Evolutionary conservation across 1,140 invertebrate species (phyloP), one percentile per base, ranked within the genome.

Genomic region (Dendroctonus valens): DNA sequence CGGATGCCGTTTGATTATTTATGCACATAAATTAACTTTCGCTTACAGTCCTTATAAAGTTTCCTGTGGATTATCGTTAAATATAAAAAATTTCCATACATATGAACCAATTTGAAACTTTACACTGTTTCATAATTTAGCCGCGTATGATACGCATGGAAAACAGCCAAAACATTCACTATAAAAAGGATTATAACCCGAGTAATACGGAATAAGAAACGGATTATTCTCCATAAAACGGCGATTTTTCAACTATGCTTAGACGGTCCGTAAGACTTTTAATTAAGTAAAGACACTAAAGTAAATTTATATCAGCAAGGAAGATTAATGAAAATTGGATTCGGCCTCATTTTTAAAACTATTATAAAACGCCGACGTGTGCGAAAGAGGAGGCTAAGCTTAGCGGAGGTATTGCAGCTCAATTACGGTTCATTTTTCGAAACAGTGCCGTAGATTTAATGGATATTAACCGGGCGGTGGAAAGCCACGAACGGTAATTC

Each of bases 281-380:
- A 67, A 67, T 67, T 67, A 67, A 67, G 65, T 67, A 61, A 67
- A 67, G 65, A 67, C 58, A 54, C 55, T 60, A 57, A 65, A 65
- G 57, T 54, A 58, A 57, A 53, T 67, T 67, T 67, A 67, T 67
- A 67, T 61, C 65, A 59, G 15, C 58, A 8, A 40, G 42, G 37
- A 67, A 54, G 65, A 67, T 67, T 67, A 67, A 67, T 67, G 65
- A 52, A 67, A 67, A 67, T 67, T 67, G 65, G 58, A 60, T 67
- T 67, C 65, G 15, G 39, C 40, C 50, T 50, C 65, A 61, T 67
- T 67, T 67, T 67, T 60, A 61, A 60, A 67, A 67, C 65, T 67
- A 67, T 67, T 67, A 67, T 67, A 60, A 67, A 60, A 60, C 50
- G 58, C 57, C 50, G 57, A 65, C 65, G 65, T 61, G 65, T 61